These are phyloP conservation scores for Ptychochromis oligacanthus DNA, from an alignment of 2,113 vertebrate genomes.

Conservation along the genomic window DNA sequence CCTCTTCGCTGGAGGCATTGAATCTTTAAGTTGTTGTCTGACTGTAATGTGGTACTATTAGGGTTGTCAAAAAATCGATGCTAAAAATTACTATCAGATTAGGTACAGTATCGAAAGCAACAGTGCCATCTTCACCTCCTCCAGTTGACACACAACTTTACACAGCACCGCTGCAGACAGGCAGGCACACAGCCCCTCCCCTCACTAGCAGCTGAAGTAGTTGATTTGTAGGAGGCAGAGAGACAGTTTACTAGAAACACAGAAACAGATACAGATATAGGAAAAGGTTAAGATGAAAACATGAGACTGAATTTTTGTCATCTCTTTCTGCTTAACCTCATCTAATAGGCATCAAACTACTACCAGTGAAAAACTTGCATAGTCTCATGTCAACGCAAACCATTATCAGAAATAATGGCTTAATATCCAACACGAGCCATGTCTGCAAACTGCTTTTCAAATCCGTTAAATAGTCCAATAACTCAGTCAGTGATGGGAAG, in stretches of 20 bases:
- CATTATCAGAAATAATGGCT: background rate
- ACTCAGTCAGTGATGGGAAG: background rate
- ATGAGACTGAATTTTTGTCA: background rate
- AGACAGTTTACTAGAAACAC: background rate
- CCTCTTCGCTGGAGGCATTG: background rate
- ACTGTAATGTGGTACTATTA: background rate
- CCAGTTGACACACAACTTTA: too few species aligned
- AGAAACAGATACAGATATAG: constrained; percentile 7
- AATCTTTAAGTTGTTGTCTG: background rate
- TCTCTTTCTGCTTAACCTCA: background rate
- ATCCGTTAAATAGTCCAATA: background rate
- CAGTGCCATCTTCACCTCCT: too few species aligned
- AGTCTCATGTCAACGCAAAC: background rate
- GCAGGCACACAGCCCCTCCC: too few species aligned
- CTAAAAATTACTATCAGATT: too few species aligned
- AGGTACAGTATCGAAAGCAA: too few species aligned
- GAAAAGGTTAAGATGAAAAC: background rate
- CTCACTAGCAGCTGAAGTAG: too few species aligned
- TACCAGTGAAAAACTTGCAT: background rate
- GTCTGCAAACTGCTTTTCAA: background rate
- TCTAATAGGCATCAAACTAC: background rate
- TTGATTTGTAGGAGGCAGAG: constrained; percentile 27
- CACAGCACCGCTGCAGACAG: too few species aligned
- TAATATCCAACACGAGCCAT: background rate
- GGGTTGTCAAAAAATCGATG: too few species aligned